Evolutionary conservation across 2,113 vertebrate species (phyloP), one percentile per base, ranked within the genome.

Genomic region (Trematocara nigrifrons): DNA sequence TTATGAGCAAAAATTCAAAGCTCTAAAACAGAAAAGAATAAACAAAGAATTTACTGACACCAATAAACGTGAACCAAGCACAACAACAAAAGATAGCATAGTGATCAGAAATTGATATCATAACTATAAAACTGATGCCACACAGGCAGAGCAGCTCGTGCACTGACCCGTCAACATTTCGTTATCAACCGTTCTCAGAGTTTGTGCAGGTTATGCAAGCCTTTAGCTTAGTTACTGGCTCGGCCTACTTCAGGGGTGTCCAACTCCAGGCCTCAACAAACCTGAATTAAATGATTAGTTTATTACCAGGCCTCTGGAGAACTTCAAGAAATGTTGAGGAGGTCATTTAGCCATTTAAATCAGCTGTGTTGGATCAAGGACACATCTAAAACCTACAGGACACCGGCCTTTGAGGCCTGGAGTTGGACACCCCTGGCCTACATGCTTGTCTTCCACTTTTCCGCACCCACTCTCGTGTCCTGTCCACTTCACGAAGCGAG

Each of bases 351-450:
- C 31, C 31, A 61, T 61, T 35, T 35, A 61, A 61, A 61, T 35
- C 31, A 35, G 16, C 57, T n/a, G 31, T 35, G 5, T 3, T 61
- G 57, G 57, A 35, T 61, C 2, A 61, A 35, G 57, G 16, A 61
- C 31, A 61, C 1, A n/a, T 35, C 31, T 35, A 61, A 61, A 61
- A 35, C 57, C 31, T 35, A 9, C 57, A 61, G 31, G 31, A 2
- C 31, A 61, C 3, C 0, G 1, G 0, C 16, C 0, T 31, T 18
- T 0, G 3, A 38, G 38, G 9, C 38, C 9, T 38, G 38, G 38
- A 38, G 38, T 40, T 40, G 7, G 47, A 52, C 49, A 52, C 49
- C 18, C 49, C 8, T 29, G 7, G 20, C 13, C 66, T 71, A 10
- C 12, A 13, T 22, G 35, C 35, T 42, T 69, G n/a, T 42, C 20